Percentiles rank a stretch among this genome's conserved stretches.
These are phyloP conservation scores for Poeciliopsis occidentalis DNA, from an alignment of 2,113 vertebrate genomes.

Conservation along the genomic window DNA sequence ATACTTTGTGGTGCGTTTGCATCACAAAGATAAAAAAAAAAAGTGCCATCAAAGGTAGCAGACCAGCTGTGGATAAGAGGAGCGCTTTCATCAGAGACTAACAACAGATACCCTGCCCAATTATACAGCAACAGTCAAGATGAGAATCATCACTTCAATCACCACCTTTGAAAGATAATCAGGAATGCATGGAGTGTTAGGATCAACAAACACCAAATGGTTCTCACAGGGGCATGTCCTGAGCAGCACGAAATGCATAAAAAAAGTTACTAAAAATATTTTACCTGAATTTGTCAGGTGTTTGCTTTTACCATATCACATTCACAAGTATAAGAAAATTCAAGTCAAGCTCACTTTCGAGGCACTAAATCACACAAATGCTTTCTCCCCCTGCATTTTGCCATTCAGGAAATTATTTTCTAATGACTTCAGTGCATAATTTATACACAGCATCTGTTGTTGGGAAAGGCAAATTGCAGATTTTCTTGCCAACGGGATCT, in stretches of 20 bases:
- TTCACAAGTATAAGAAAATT: neutral
- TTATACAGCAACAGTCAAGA: constrained; percentile 69
- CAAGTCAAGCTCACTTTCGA: constrained; percentile 1
- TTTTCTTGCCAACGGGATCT: constrained; percentile 65
- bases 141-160: constrained; percentile 65
- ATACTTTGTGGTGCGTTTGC: constrained; percentile 41
- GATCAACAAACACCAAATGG: constrained; percentile 61
- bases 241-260: constrained; percentile 31
- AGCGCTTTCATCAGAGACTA: constrained; percentile 64
- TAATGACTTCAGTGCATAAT: constrained; percentile 75
- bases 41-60: constrained; percentile 68
- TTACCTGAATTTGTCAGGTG: constrained; percentile 33
- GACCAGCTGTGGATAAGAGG: constrained; percentile 64
- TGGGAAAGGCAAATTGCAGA: constrained; percentile 54
- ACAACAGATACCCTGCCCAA: constrained; percentile 67
- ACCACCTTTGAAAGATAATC: constrained; percentile 67
- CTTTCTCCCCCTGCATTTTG: constrained; percentile 20
- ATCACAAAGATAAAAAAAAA: constrained; percentile 66
- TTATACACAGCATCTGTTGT: constrained; percentile 75
- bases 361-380: constrained; percentile 22
- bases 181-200: constrained; percentile 56
- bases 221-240: constrained; percentile 12
- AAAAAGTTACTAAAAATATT: constrained; percentile 35
- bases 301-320: constrained; percentile 21
- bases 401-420: constrained; percentile 72